These are phyloP conservation scores for Corythoichthys haematopterus DNA, from an alignment of 2,113 vertebrate species.

Conservation along the genomic window DNA sequence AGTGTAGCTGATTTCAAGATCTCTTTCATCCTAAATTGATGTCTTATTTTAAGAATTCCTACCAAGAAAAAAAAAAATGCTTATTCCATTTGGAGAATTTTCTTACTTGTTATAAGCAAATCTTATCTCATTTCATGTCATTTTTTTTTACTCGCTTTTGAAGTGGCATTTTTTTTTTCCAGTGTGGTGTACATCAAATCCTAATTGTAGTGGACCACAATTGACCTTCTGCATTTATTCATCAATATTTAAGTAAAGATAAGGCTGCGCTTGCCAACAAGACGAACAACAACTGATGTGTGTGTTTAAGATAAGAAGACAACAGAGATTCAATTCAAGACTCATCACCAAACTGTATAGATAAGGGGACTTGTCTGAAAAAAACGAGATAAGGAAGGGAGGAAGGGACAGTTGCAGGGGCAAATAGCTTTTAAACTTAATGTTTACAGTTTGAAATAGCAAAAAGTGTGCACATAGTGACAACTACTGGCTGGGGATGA, in stretches of 20 bases:
- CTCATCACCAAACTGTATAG: constrained; percentile 47
- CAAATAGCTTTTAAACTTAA: background rate
- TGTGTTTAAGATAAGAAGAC: constrained; percentile 56
- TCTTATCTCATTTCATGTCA: too few relatives aligned
- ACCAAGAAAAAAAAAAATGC: too few relatives aligned
- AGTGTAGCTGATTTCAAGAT: too few relatives aligned
- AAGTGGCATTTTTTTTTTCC: too few relatives aligned
- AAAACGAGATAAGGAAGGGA: constrained; percentile 31
- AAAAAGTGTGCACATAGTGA: background rate
- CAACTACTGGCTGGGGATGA: background rate
- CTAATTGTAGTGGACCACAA: background rate
- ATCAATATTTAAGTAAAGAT: background rate
- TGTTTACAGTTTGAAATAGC: background rate
- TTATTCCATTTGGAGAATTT: too few relatives aligned
- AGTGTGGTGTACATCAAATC: background rate
- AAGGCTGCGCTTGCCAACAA: constrained; percentile 1
- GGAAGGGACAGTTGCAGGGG: background rate
- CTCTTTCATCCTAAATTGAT: too few relatives aligned
- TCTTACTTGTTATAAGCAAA: too few relatives aligned
- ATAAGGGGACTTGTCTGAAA: constrained; percentile 40
- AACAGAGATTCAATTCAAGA: constrained; percentile 45
- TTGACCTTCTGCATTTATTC: background rate
- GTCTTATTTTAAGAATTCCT: too few relatives aligned
- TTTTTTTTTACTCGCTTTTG: too few relatives aligned
- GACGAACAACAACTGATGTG: constrained; percentile 37